Evolutionary conservation across 2,113 vertebrate species (phyloP), one percentile per base, ranked within the genome.

Genomic region (Gallinago jamesoni): DNA sequence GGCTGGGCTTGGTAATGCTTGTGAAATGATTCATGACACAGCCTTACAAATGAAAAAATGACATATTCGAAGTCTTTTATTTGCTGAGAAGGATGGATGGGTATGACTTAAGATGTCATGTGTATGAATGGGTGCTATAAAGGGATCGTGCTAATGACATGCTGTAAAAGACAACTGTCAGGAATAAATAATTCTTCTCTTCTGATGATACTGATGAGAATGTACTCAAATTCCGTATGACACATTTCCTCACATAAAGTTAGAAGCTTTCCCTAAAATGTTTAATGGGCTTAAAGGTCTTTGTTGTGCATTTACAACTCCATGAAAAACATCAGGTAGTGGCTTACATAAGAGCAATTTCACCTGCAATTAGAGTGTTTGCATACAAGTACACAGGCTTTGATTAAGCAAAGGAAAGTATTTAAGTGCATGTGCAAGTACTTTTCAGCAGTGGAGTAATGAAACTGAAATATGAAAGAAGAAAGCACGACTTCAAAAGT

Each of bases 101-200:
- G 31, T 96, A 96, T 98, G 97, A 97, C 96, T 98, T 79, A 90
- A 95, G 78, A 84, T 97, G 96, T 98, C 97, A 93, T 87, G 84
- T 96, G 78, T 97, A 97, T 97, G 96, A 98, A 96, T 97, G 77
- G 92, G 62, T 97, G 88, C 92, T 96, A 96, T 98, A 97, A 98
- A 98, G 86, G 89, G 91, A 96, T 77, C 18, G 20, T 96, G 97
- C 92, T 97, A 97, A 97, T 97, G 96, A 96, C 85, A 93, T 87
- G 82, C 88, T 95, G 94, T 95, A 30, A 79, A 97, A 98, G 91
- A 95, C 92, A 94, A 74, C 87, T 97, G 97, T 96, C 97, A 97
- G 93, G 87, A 98, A 82, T 97, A 97, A 95, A 97, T 98, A 96
- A 94, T 81, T 94, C 64, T 97, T 98, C 63, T 90, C 67, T 95